phyloP scores from a whole-genome alignment of 30 jellyfish, hydroid and myxozoan genomes.

The Mastigias papua region DNA sequence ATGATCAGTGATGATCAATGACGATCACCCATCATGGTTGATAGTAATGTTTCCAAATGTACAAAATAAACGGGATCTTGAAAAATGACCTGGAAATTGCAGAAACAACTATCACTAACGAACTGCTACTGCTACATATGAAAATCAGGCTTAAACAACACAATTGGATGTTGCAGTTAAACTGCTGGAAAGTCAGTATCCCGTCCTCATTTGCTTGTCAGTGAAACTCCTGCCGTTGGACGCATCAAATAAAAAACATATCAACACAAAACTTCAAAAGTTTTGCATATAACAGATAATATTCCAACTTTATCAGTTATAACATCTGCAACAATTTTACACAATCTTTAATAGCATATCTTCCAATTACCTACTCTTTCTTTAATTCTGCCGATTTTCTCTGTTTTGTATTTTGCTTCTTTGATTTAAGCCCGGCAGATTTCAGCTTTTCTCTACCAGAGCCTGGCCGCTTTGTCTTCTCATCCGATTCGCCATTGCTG shows the following conservation, averaged over 20 bases:
- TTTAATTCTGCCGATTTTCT: conserved; percentile 36
- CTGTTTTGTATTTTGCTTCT: conserved; percentile 18
- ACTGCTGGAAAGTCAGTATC: no score
- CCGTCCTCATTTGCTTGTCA: no score
- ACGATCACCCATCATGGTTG: no score
- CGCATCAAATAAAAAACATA: background rate
- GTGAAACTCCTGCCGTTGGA: no score
- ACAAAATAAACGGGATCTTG: no score
- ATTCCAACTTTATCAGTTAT: background rate
- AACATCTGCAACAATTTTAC: background rate
- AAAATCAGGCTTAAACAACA: no score
- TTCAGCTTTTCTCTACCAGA: conserved; percentile 39
- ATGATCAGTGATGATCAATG: no score
- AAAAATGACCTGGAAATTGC: no score
- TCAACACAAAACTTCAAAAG: background rate
- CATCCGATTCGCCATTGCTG: conserved; percentile 51
- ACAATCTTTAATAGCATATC: background rate
- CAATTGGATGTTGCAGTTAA: no score
- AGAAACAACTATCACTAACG: no score
- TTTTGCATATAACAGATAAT: background rate
- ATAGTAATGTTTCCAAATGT: no score
- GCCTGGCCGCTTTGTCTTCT: conserved; percentile 22
- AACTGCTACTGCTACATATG: no score
- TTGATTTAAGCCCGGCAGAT: conserved; percentile 34
- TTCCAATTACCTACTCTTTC: conserved; percentile 7